Evolutionary conservation across 2,797 vertebrate species (phyloP), one percentile per base, ranked within the genome.

Genomic region (Danio kyathit): DNA sequence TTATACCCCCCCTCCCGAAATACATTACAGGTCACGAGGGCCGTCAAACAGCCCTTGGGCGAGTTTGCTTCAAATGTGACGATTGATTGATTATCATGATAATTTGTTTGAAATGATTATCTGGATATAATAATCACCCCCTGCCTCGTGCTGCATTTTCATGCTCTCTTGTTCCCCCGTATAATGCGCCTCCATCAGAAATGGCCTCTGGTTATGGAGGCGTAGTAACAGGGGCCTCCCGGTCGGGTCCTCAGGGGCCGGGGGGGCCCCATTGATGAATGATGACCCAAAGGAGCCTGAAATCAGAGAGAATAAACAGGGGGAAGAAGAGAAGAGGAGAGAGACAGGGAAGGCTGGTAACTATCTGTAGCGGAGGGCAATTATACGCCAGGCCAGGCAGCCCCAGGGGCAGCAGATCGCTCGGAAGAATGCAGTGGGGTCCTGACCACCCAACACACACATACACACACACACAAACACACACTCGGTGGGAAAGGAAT

Each of bases 21-120:
- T 92, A 92, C n/a, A 94, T 94, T 93, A 93, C 92, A 95, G 95
- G 96, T 98, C 96, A 95, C 90, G 91, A 54, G 90, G 93, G 94
- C 94, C 89, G 93, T 93, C 93, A 92, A 86, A 90, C 29, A 69
- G 40, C 94, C 94, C 86, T 86, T 14, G 92, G 93, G 88, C 87
- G 79, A 90, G 92, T 88, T 29, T 91, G 89, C 94, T 93, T 92
- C 92, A 83, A 92, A 16, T 90, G 74, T 89, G 93, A 94, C 96
- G 96, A 98, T 95, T 94, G 96, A 98, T 96, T 95, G 96, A 96
- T 96, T 96, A 96, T 97, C 96, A 97, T 95, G 95, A 96, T 97
- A 95, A 99, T 98, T 96, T 94, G 95, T 95, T 94, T 94, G 90
- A 96, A 95, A 96, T 97, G 95, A 96, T 97, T 95, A 95, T 96